phyloP scores from a whole-genome alignment of 1,140 invertebrate species.

The Goniozus legneri region DNA sequence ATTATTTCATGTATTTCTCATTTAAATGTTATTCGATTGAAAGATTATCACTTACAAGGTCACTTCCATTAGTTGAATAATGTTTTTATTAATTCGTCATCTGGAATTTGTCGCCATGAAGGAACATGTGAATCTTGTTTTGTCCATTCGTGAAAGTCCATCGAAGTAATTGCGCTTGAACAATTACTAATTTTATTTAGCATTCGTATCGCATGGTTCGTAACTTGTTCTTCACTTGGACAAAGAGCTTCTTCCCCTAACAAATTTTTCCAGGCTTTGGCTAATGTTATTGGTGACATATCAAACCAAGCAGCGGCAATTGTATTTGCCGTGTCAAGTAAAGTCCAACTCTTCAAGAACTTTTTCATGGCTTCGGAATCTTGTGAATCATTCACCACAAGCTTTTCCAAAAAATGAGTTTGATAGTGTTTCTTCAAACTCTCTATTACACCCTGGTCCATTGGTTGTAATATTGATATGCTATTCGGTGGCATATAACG shows the following conservation, averaged over 20 bases:
- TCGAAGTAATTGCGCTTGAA: no score
- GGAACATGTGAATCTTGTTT: no score
- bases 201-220: no score
- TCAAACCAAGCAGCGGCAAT: neutral
- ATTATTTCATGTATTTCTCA: no score
- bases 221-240: neutral
- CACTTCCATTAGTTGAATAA: no score
- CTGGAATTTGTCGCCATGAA: no score
- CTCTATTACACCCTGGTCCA: neutral
- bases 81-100: no score
- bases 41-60: no score
- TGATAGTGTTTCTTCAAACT: neutral
- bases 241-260: neutral
- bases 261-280: conserved; percentile 5
- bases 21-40: no score
- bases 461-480: neutral
- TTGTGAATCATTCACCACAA: neutral
- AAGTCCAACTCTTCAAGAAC: neutral
- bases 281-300: neutral
- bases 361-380: neutral
- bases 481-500: neutral
- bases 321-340: conserved; percentile 1
- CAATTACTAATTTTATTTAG: no score
- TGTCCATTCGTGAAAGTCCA: no score
- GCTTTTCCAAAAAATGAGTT: neutral